Base-by-base conservation (phyloP, 1,140 invertebrate species). In the Caenorhabditis brenneri region DNA sequence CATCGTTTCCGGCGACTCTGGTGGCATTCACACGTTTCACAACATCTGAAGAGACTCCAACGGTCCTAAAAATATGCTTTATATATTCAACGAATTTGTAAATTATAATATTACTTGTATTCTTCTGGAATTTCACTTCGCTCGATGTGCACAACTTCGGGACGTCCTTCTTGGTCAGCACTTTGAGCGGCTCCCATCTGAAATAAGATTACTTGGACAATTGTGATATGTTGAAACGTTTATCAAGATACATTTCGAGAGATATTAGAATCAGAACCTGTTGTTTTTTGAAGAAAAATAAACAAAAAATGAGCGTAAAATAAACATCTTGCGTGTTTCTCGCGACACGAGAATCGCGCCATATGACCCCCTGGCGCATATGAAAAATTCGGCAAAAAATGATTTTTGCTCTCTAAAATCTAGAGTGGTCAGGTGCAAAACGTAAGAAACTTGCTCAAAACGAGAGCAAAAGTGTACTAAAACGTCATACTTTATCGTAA, bases 121-220 rank as follows among this genome's bases (percentile, higher is more conserved):
- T 82, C 84, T 48, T 86, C 84, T 0, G 84, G 84, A 84, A 86
- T 74, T 24, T 86, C 84, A 19, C 22, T 80, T 22, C 74, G 49
- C 7, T 86, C 69, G 24, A 86, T 84, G 49, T 82, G 82, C 1
- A 86, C 74, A 7, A 84, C 81, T 27, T 55, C 53, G 22, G 84
- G 84, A n/a, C 39, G 42, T 24, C 65, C 39, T 24, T 80, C 74
- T 65, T 60, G 48, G n/a, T 86, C 69, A 15, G 60, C 42, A 27
- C 84, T 86, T 79, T 86, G 84, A 48, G 31, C 36, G 22, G 84
- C 22, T n/a, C 84, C 84, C 84, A 86, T 86, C 69, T 83, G 49
- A 19, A 82, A 81, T 4, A 39, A 46, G 1, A 65, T 51, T 0
- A 51, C 6, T n/a, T 51, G n/a, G n/a, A 19, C 15, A 10, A 10